These are phyloP conservation scores for Mycteria americana DNA, from an alignment of 2,797 vertebrate genomes.

Conservation along the genomic window DNA sequence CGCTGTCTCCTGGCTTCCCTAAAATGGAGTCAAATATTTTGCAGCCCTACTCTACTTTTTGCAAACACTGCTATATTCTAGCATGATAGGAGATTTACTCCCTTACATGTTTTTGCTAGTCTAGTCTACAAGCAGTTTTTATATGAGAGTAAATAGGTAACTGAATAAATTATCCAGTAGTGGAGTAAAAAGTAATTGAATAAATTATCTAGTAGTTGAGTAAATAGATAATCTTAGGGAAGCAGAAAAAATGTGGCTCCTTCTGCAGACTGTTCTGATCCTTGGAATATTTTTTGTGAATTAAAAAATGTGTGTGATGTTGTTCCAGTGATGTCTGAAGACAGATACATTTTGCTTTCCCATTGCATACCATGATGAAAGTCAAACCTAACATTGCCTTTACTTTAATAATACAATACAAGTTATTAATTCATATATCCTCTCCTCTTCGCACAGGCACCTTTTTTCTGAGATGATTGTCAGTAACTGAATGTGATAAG, in stretches of 20 bases:
- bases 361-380: background rate
- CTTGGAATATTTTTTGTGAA: background rate
- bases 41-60: background rate
- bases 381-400: background rate
- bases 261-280: background rate
- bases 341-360: background rate
- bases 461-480: background rate
- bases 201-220: background rate
- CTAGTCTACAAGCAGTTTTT: background rate
- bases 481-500: background rate
- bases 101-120: background rate
- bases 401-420: background rate
- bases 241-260: background rate
- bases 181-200: background rate
- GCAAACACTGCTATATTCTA: background rate
- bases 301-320: background rate
- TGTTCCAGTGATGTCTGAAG: background rate
- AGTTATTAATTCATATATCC: background rate
- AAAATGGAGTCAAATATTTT: background rate
- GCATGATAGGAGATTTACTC: background rate
- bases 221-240: background rate
- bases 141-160: background rate
- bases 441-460: background rate
- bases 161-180: background rate
- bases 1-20: background rate